These are phyloP conservation scores for Eupeodes luniger DNA, from an alignment of 2,888 invertebrate species.

Conservation along the genomic window DNA sequence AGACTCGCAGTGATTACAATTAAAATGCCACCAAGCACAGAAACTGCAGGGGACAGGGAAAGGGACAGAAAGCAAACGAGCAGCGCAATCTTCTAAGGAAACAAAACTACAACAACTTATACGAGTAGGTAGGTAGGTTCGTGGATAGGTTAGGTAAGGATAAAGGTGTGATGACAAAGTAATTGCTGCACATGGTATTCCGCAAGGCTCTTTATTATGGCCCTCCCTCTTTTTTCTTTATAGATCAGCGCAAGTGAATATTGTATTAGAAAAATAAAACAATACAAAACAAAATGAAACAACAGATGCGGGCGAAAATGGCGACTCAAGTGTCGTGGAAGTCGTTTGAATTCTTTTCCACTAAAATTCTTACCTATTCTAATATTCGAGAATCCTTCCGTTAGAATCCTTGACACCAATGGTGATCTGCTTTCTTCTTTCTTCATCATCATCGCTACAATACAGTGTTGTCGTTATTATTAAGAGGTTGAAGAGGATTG, in stretches of 20 bases:
- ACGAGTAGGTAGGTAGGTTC: too few species aligned
- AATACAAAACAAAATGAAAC: background rate
- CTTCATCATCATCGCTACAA: background rate
- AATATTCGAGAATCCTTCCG: conserved; percentile 33
- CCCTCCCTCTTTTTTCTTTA: background rate
- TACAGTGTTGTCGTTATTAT: conserved; percentile 29
- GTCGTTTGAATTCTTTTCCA: conserved; percentile 61
- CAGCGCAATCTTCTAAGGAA: conserved; percentile 15
- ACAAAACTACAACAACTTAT: conserved; percentile 36
- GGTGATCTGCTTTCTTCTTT: conserved; percentile 13
- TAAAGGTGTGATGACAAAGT: conserved; percentile 73
- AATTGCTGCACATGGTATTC: conserved; percentile 72
- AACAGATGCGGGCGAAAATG: background rate
- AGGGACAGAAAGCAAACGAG: too few species aligned
- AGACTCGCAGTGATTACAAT: conserved; percentile 68
- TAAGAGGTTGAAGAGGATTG: conserved; percentile 1
- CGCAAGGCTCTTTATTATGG: conserved; percentile 21
- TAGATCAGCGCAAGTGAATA: background rate
- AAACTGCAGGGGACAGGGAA: background rate
- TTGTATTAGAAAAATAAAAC: background rate
- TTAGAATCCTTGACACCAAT: conserved; percentile 69
- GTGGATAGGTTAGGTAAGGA: too few species aligned
- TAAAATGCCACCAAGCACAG: conserved; percentile 59
- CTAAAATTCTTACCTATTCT: conserved; percentile 17
- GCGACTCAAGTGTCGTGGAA: conserved; percentile 45